Evolutionary conservation across 2,113 vertebrate species (phyloP), one percentile per base, ranked within the genome.

Genomic region (Urocynchramus pylzowi): DNA sequence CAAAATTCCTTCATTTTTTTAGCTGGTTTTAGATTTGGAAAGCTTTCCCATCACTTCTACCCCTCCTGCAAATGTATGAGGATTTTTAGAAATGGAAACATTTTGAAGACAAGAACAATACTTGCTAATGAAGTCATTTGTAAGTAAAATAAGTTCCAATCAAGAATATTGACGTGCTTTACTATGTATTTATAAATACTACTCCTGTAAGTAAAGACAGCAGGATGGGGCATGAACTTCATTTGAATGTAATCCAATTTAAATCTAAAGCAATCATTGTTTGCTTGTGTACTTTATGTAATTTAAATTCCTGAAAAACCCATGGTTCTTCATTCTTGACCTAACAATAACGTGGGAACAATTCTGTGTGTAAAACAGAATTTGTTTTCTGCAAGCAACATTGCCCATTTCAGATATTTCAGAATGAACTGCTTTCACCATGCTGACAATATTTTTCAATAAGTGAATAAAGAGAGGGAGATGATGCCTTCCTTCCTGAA

Each of bases 101-200:
- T 84, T 90, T 68, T 67, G 33, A 80, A 86, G 76, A 49, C 41
- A 70, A 63, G 63, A 86, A 84, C 56, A 94, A 75, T 84, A 41
- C 37, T 90, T 74, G 56, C 44, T 95, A 80, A 90, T 67, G 60
- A 94, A 89, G 61, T 56, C 0, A 63, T 78, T 90, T 10, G 6
- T 71, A 47, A 88, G 64, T 70, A 92, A 97, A 93, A 61, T 88
- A 80, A 90, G 53, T 90, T 90, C 42, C 37, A 74, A 84, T 88
- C 64, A 93, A 86, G 79, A 93, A 84, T 78, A 93, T 64, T 93
- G 75, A 78, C 6, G 0, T 52, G 22, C 20, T 90, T 91, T 86
- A 64, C 60, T 60, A 23, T 30, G 2, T 70, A 75, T 88, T 86
- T 96, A 71, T 94, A 93, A 86, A 87, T 83, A 59, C 50, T 61